A percentile compares a stretch with the other conserved stretches of the same genome.
phyloP scores from a whole-genome alignment of 2,797 vertebrate genomes.

The Scyliorhinus canicula region DNA sequence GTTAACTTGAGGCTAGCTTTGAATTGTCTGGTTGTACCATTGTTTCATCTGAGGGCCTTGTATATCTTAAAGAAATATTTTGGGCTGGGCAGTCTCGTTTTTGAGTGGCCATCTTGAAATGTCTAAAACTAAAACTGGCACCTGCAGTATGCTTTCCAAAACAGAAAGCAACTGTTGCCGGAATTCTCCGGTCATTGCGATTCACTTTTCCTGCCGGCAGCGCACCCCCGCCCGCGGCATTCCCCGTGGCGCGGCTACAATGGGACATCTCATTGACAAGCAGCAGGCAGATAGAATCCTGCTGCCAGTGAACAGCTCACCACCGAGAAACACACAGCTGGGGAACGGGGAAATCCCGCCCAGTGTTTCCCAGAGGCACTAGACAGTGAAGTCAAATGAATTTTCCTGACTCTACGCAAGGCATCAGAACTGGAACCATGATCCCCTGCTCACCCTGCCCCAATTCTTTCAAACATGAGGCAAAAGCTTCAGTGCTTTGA shows the following conservation, averaged over 20 bases:
- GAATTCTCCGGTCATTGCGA: too few species aligned
- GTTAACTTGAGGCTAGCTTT: too few species aligned
- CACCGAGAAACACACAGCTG: too few species aligned
- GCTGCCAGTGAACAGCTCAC: too few species aligned
- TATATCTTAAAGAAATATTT: background rate
- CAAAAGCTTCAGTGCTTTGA: background rate
- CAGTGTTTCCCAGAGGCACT: background rate
- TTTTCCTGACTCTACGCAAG: background rate
- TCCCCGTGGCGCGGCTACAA: too few species aligned
- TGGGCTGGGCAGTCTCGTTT: background rate
- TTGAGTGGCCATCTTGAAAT: background rate
- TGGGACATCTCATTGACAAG: too few species aligned
- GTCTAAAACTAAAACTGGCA: background rate
- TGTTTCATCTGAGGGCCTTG: background rate
- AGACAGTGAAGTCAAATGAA: background rate
- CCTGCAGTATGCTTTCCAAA: background rate
- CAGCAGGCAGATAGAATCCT: too few species aligned
- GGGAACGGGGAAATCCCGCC: too few species aligned
- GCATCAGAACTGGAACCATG: background rate
- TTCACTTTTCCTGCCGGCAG: too few species aligned
- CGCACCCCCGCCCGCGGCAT: too few species aligned
- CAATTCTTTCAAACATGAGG: background rate
- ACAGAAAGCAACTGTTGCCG: background rate
- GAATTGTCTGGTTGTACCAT: background rate
- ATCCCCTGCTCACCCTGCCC: background rate